Conservation (phyloP, 2,888 invertebrate species). For the Rambutsinella grinnellia region DNA sequence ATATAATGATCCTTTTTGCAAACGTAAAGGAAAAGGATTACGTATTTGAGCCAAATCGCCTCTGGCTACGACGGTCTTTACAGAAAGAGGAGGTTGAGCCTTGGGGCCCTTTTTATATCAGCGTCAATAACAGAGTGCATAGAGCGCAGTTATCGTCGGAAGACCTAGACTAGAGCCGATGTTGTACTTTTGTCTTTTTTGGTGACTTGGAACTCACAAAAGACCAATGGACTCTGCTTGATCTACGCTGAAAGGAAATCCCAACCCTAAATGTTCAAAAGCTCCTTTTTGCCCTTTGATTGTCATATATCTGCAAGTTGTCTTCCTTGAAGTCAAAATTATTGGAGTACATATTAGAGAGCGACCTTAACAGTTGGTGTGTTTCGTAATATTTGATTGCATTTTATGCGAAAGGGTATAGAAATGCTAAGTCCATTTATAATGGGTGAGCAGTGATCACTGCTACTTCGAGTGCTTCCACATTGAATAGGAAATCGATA, state of each 20-base stretch:
- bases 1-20: constrained; percentile 15
- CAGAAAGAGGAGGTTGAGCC: constrained; percentile 27
- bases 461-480: too few species aligned
- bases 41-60: constrained; percentile 12
- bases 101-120: constrained; percentile 36
- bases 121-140: constrained; percentile 15
- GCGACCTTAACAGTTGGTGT: constrained; percentile 34
- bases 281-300: constrained; percentile 28
- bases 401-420: too few species aligned
- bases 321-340: constrained; percentile 53
- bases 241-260: constrained; percentile 16
- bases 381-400: too few species aligned
- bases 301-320: constrained; percentile 45
- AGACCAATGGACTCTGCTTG: constrained; percentile 28
- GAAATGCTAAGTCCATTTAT: too few species aligned
- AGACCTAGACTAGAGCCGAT: constrained; percentile 20
- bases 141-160: not conserved
- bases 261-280: constrained; percentile 2
- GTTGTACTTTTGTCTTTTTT: not conserved
- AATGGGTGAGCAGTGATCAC: too few species aligned
- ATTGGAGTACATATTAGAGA: constrained; percentile 43
- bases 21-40: too few species aligned
- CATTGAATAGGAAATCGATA: constrained; percentile 20
- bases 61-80: constrained; percentile 26
- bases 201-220: constrained; percentile 13